Evolutionary conservation across 37 sponge, comb jelly and placozoan species (phyloP).

Genomic region (Cliona cf. orientalis): DNA sequence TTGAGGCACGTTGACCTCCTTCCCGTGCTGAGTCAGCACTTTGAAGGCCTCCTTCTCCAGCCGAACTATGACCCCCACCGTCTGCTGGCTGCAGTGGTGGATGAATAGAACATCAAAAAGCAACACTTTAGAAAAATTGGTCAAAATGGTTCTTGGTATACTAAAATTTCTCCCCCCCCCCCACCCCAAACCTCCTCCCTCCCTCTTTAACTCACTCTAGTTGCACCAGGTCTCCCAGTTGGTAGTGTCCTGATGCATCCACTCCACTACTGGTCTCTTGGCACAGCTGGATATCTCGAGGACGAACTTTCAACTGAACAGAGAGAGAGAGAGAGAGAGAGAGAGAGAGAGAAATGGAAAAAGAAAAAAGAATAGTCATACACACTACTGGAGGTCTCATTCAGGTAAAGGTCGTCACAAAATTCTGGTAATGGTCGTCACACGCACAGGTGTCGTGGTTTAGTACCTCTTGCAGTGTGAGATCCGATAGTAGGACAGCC

Average conservation of each 20-base stretch:
- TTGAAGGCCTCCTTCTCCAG: slow-evolving; percentile 91
- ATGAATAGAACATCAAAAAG: not conserved
- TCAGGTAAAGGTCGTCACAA: not conserved
- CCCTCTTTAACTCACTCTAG: slow-evolving; percentile 75
- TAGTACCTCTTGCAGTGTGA: slow-evolving; percentile 89
- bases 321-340: not conserved
- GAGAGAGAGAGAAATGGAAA: not conserved
- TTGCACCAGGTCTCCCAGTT: slow-evolving; percentile 94
- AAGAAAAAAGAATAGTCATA: not conserved
- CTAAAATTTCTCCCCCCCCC: too few species aligned
- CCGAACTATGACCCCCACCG: slow-evolving; percentile 95
- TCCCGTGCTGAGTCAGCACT: slow-evolving; percentile 93
- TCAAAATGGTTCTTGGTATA: not conserved
- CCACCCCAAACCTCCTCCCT: not conserved
- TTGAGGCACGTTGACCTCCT: slow-evolving; percentile 73
- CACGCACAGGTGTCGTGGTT: not conserved
- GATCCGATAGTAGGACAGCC: slow-evolving; percentile 90
- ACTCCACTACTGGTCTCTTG: slow-evolving; percentile 96
- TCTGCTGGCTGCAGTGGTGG: slow-evolving; percentile 57
- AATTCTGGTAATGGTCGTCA: not conserved
- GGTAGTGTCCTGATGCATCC: slow-evolving; percentile 93
- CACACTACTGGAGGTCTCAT: too few species aligned
- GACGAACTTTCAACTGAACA: slow-evolving; percentile 90
- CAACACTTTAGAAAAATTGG: not conserved
- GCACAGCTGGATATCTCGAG: slow-evolving; percentile 95